Evolutionary conservation across 2,797 vertebrate species (phyloP).

Genomic region (Poeciliopsis turneri): DNA sequence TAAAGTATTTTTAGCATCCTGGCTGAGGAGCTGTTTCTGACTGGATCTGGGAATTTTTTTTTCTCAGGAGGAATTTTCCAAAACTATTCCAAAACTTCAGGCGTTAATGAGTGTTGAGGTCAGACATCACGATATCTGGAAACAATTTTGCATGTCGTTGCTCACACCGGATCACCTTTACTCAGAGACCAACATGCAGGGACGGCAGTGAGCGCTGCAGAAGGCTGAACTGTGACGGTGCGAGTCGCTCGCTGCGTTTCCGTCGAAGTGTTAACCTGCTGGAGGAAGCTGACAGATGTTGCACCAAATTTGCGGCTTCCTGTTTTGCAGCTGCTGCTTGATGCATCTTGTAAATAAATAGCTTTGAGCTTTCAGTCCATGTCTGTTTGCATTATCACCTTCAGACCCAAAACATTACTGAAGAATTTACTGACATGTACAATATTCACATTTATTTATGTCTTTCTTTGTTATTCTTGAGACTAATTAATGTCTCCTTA

Average conservation of each 20-base stretch:
- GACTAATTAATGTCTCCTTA: neutral
- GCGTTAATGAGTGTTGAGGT: neutral
- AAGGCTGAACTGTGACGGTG: neutral
- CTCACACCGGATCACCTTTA: neutral
- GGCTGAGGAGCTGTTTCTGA: neutral
- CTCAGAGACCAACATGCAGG: neutral
- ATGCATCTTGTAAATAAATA: neutral
- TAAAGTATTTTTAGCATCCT: neutral
- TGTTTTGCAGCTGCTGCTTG: constrained; percentile 50
- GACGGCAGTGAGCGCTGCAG: too few species aligned
- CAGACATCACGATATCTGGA: neutral
- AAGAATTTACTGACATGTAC: neutral
- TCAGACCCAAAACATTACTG: neutral
- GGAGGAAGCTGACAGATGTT: constrained; percentile 33
- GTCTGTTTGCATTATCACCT: neutral
- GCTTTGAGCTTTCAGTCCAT: neutral
- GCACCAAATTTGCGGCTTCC: constrained; percentile 57
- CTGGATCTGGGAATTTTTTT: neutral
- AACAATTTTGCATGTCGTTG: neutral
- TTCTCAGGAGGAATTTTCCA: neutral
- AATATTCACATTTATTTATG: neutral
- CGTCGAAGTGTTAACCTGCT: neutral
- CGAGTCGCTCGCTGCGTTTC: neutral
- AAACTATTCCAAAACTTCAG: neutral
- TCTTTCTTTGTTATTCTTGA: neutral